Evolutionary conservation across 1,140 invertebrate species (phyloP).

Genomic region (Tetranychus urticae): DNA sequence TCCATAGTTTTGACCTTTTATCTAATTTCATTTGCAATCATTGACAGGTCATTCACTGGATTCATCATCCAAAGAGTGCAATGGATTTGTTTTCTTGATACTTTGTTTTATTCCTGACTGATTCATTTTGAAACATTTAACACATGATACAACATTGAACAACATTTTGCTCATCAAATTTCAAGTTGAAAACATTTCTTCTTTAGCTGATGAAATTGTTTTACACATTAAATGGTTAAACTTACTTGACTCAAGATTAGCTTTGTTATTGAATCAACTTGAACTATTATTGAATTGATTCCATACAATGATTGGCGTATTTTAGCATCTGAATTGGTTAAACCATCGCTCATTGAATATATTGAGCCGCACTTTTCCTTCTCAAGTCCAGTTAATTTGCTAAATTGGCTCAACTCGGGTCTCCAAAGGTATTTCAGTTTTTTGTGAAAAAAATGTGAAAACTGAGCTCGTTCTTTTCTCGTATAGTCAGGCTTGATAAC

Average conservation of each 20-base stretch:
- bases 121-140: no score
- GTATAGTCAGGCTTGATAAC: conserved; percentile 1
- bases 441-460: conserved; percentile 18
- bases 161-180: no score
- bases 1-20: no score
- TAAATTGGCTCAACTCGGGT: conserved; percentile 14
- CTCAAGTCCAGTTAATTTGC: conserved; percentile 15
- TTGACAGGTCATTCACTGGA: no score
- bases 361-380: conserved; percentile 12
- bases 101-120: no score
- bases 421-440: conserved; percentile 22
- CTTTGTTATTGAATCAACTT: conserved; percentile 15
- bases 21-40: no score
- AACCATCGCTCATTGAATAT: conserved; percentile 12
- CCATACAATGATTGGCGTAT: conserved; percentile 13
- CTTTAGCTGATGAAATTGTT: no score
- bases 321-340: conserved; percentile 9
- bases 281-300: conserved; percentile 16
- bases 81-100: no score
- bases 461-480: not conserved
- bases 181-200: no score
- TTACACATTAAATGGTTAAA: not conserved
- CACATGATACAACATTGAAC: no score
- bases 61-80: no score
- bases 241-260: conserved; percentile 15